Evolutionary conservation across 2,888 invertebrate species (phyloP), one percentile per base, ranked within the genome.

Genomic region (Cerastis rubricosa): DNA sequence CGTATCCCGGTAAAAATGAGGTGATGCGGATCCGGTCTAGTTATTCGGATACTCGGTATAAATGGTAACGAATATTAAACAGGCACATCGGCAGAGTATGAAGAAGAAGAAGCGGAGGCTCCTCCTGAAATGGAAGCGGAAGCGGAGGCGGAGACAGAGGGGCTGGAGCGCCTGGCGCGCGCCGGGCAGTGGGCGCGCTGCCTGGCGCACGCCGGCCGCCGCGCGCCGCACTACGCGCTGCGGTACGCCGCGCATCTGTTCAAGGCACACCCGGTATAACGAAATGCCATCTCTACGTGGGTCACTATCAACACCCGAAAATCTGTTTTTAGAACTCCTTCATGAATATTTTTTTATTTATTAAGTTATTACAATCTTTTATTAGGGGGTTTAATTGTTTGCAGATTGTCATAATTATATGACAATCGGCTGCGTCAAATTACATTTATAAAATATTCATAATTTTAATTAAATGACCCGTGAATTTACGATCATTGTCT

Each of bases 111-210:
- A 49, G 87, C 14, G 22, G 79, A 84, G 35, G 80, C 64, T 45
- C 71, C 76, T 12, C 86, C 64, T 0, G 88, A 85, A 43, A 81
- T 71, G 7, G 90, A 85, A 22, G 77, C 78, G 8, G 91, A 89
- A 29, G 84, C 87, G 25, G 86, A 86, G n/a, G 90, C 89, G 17
- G 94, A 92, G 78, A 76, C 84, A 0, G 91, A 90, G 54, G 94
- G 94, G 43, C 74, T 96, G 80, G 96, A 97, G 90, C 92, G 94
- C 1, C 85, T 96, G 61, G 96, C 95, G 8, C 94, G 95, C 79
- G 95, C 94, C 2, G 97, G 96, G 0, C 96, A 96, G 88, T 97
- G 97, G 97, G 89, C 90, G 90, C 94, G 96, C 29, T 96, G 96
- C 82, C 91, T 97, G 35, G 96, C 95, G 66, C 96, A 94, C 84